These are phyloP conservation scores for Caradrina clavipalpis DNA, from an alignment of 2,888 invertebrate genomes.

Conservation along the genomic window DNA sequence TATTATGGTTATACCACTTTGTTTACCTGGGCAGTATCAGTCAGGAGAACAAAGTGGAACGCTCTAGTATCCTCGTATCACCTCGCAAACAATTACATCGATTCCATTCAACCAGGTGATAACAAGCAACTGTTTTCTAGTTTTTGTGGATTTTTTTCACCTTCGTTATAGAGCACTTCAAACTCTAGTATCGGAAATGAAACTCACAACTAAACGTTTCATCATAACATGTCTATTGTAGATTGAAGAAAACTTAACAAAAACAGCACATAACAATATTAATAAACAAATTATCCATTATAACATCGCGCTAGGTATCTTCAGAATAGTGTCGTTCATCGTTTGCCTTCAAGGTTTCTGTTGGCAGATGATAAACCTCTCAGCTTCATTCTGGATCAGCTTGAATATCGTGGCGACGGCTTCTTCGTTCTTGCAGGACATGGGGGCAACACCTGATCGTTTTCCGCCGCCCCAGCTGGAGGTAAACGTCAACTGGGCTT, in stretches of 20 bases:
- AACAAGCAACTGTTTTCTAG: too few species aligned
- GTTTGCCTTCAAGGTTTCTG: slow-evolving; percentile 77
- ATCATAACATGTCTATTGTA: slow-evolving; percentile 23
- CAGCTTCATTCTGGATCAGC: slow-evolving; percentile 86
- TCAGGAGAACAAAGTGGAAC: too few species aligned
- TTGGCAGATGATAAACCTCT: slow-evolving; percentile 84
- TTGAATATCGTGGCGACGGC: slow-evolving; percentile 79
- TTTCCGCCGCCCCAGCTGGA: slow-evolving; percentile 89
- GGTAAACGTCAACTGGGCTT: slow-evolving; percentile 90
- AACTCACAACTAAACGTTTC: not conserved
- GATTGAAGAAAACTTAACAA: slow-evolving; percentile 28
- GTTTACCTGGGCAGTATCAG: too few species aligned
- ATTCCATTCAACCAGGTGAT: too few species aligned
- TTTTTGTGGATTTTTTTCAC: too few species aligned
- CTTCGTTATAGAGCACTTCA: too few species aligned
- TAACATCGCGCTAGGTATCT: slow-evolving; percentile 10
- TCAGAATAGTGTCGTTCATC: not conserved
- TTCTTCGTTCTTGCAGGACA: slow-evolving; percentile 82
- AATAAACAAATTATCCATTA: slow-evolving; percentile 21
- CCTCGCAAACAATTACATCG: too few species aligned
- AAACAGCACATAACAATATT: slow-evolving; percentile 11
- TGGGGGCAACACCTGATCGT: slow-evolving; percentile 71
- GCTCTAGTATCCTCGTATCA: too few species aligned
- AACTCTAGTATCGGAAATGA: too few species aligned
- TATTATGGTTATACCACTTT: too few species aligned